Base-by-base conservation (phyloP, 2,888 invertebrate species). In the Pandemis heparana region DNA sequence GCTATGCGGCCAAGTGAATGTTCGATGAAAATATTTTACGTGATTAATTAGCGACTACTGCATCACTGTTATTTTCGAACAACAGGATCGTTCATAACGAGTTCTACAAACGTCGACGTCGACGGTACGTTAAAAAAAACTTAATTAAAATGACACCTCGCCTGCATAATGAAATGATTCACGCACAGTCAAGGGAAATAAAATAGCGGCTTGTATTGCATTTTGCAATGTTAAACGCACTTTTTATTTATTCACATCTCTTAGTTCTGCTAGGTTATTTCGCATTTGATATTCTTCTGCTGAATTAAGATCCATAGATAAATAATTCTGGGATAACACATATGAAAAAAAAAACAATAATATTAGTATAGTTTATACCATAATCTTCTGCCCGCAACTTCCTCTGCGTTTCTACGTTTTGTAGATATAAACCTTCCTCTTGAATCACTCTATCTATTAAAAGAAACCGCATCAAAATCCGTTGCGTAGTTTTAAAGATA, bases 61-160 rank as follows among this genome's bases (percentile, higher is more conserved):
- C 87, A 87, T 90, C 89, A 89, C 82, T 84, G 84, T 82, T 88
- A 89, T 89, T 90, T 90, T 80, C 87, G 87, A 83, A 81, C 84
- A 79, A 75, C 62, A 63, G 56, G 56, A 18, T 41, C 59, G 62
- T 69, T 68, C 46, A 69, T 60, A 48, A 60, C 7, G 51, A 76
- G 87, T 86, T 85, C 87, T 87, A 85, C 88, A 88, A 87, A 88
- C 88, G 88, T 85, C 84, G 85, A 88, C 88, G 88, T 85, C 84
- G 85, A 88, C 89, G 88, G 89, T 89, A 87, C 87, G 85, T 87
- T 32, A 90, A 86, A 87, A 90, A 88, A 91, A 92, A 91, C 90
- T 91, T 92, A 92, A 92, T 92, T 92, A 91, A 91, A 89, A 81
- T 91, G 92, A 92, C 91, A 91, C 89, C 89, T 84, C 82, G 87